These are phyloP conservation scores for Drosophila ustulata DNA, from an alignment of 2,888 invertebrate genomes.

Conservation along the genomic window DNA sequence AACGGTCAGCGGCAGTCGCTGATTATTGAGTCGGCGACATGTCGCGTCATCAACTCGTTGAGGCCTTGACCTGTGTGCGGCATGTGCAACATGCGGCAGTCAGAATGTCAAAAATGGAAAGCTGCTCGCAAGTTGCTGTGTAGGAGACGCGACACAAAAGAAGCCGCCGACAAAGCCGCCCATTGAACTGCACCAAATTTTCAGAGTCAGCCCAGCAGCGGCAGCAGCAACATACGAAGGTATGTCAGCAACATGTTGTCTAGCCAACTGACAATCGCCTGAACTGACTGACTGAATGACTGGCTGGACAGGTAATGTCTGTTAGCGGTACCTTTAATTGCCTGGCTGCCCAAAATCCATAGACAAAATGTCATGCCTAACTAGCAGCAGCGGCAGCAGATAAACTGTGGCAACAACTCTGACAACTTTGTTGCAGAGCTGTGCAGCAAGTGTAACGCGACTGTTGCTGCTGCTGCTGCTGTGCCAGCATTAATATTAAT, in stretches of 20 bases:
- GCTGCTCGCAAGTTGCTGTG: conserved; percentile 37
- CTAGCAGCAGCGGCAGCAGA: conserved; percentile 12
- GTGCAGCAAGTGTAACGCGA: conserved; percentile 17
- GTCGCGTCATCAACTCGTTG: conserved; percentile 17
- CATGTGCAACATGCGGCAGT: neutral
- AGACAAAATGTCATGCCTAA: conserved; percentile 56
- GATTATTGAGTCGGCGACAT: conserved; percentile 34
- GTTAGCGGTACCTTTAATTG: conserved; percentile 70
- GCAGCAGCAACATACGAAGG: conserved; percentile 44
- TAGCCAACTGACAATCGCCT: conserved; percentile 59
- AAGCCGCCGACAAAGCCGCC: conserved; percentile 55
- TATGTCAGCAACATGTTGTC: conserved; percentile 66
- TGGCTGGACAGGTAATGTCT: conserved; percentile 55
- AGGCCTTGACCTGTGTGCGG: conserved; percentile 58
- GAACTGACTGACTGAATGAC: conserved; percentile 43
- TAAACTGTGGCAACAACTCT: conserved; percentile 12
- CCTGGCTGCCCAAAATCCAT: conserved; percentile 61
- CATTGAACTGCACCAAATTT: conserved; percentile 60
- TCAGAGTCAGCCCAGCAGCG: conserved; percentile 32
- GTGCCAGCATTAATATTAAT: conserved; percentile 75
- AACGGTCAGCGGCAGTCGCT: conserved; percentile 62
- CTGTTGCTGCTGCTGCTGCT: conserved; percentile 25
- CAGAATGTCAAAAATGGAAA: conserved; percentile 51
- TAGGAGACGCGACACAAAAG: conserved; percentile 60
- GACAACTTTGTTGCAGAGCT: conserved; percentile 42